Percentiles rank a stretch among this genome's conserved stretches.
Evolutionary conservation across 2,797 vertebrate species (phyloP).

Genomic region (Thaleichthys pacificus): DNA sequence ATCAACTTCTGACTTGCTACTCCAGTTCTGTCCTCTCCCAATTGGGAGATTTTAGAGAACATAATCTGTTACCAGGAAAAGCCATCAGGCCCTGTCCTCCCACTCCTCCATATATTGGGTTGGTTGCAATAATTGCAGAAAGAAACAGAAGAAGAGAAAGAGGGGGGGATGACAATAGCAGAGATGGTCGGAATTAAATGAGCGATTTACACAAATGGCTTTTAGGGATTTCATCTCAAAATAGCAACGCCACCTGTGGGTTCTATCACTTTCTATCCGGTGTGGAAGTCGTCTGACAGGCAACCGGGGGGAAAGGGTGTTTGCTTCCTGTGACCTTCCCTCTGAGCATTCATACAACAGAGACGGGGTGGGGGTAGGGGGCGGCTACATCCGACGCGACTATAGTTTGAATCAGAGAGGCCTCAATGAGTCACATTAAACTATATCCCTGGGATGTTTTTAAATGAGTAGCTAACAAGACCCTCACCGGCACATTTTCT

Average conservation of each 20-base stretch:
- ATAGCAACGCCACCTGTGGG: conserved; percentile 29
- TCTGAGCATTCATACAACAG: background rate
- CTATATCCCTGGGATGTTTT: no score
- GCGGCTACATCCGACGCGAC: background rate
- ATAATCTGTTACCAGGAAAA: no score
- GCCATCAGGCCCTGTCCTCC: no score
- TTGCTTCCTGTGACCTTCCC: conserved; percentile 1
- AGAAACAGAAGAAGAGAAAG: background rate
- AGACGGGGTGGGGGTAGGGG: background rate
- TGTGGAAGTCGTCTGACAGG: conserved; percentile 35
- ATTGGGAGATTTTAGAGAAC: no score
- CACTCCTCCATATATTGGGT: no score
- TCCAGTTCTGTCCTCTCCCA: no score
- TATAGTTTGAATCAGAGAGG: background rate
- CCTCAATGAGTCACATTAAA: background rate
- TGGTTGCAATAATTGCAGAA: background rate
- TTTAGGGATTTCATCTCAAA: conserved; percentile 38
- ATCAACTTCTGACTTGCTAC: no score
- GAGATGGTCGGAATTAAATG: conserved; percentile 1
- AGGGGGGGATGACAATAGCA: background rate
- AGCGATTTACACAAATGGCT: conserved; percentile 46
- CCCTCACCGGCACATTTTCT: no score
- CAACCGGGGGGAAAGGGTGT: background rate
- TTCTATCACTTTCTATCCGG: conserved; percentile 36
- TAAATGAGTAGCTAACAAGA: background rate